Evolutionary conservation across 1,140 invertebrate species (phyloP).

Genomic region (Epicauta chinensis): DNA sequence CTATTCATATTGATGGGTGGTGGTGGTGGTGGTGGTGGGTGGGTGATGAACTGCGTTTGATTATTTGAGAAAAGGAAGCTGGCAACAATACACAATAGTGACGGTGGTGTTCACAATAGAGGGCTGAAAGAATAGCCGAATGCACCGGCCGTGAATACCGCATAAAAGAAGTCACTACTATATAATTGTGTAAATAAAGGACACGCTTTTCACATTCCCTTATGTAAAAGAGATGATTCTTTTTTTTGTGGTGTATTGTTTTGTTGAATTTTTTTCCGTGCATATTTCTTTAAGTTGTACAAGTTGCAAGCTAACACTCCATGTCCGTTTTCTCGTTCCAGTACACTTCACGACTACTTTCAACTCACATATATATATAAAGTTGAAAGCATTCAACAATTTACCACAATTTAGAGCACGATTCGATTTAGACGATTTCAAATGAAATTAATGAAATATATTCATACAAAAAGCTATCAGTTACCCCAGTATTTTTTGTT

Average conservation of each 20-base stretch:
- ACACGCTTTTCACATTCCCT: slow-evolving; percentile 29
- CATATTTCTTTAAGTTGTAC: slow-evolving; percentile 2
- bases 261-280: no score
- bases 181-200: slow-evolving; percentile 39
- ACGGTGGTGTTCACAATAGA: slow-evolving; percentile 27
- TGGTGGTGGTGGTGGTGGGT: slow-evolving; percentile 4
- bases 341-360: not conserved
- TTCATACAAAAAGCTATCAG: no score
- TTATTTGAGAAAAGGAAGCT: slow-evolving; percentile 22
- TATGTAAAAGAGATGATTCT: slow-evolving; percentile 24
- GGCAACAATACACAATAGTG: slow-evolving; percentile 34
- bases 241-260: no score
- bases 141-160: slow-evolving; percentile 32
- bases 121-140: slow-evolving; percentile 34
- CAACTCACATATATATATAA: no score
- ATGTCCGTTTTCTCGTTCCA: not conserved
- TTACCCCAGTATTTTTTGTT: no score
- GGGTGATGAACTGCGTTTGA: no score
- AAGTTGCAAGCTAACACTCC: slow-evolving; percentile 8
- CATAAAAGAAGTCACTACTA: slow-evolving; percentile 37
- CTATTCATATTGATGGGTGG: no score
- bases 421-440: no score
- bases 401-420: no score
- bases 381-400: no score
- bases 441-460: no score